These are phyloP conservation scores for Scaptomyza caliginosa DNA, from an alignment of 2,888 invertebrate species.

Conservation along the genomic window DNA sequence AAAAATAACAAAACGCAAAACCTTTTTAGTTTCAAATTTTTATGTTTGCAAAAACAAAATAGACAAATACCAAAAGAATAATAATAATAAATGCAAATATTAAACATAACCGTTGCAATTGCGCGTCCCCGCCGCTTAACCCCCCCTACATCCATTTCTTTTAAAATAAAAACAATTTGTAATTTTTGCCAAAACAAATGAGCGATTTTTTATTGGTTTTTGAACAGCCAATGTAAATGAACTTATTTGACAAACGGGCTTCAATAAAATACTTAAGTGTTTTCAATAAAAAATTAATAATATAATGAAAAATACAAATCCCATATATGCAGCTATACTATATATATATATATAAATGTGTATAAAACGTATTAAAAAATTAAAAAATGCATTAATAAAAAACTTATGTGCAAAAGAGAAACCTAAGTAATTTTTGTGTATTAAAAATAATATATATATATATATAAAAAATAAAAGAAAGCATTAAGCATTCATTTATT, in stretches of 20 bases:
- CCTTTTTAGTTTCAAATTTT: slow-evolving; percentile 19
- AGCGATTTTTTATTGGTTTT: slow-evolving; percentile 27
- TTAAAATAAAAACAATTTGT: slow-evolving; percentile 60
- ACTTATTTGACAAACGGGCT: slow-evolving; percentile 43
- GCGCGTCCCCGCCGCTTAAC: slow-evolving; percentile 39
- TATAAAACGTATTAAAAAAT: slow-evolving; percentile 47
- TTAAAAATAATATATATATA: slow-evolving; percentile 46
- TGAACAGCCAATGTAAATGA: slow-evolving; percentile 20
- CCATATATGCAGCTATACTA: slow-evolving; percentile 71
- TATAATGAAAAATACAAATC: slow-evolving; percentile 22
- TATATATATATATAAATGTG: slow-evolving; percentile 54
- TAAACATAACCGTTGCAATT: slow-evolving; percentile 31
- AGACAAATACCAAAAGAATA: slow-evolving; percentile 17
- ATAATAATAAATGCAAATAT: not conserved
- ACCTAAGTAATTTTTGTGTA: slow-evolving; percentile 61
- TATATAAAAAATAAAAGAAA: slow-evolving; percentile 52
- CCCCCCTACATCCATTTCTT: too few relatives aligned
- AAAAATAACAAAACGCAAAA: slow-evolving; percentile 6
- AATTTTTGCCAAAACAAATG: slow-evolving; percentile 44
- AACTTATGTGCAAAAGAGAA: slow-evolving; percentile 52
- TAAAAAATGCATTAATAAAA: slow-evolving; percentile 27
- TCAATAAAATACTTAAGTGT: slow-evolving; percentile 64
- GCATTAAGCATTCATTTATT: slow-evolving; percentile 78
- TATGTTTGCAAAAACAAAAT: slow-evolving; percentile 22
- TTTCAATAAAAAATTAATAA: slow-evolving; percentile 48